Evolutionary conservation across 2,113 vertebrate genomes (phyloP), one percentile per base, ranked within the genome.

Genomic region (Actinemys pallida): DNA sequence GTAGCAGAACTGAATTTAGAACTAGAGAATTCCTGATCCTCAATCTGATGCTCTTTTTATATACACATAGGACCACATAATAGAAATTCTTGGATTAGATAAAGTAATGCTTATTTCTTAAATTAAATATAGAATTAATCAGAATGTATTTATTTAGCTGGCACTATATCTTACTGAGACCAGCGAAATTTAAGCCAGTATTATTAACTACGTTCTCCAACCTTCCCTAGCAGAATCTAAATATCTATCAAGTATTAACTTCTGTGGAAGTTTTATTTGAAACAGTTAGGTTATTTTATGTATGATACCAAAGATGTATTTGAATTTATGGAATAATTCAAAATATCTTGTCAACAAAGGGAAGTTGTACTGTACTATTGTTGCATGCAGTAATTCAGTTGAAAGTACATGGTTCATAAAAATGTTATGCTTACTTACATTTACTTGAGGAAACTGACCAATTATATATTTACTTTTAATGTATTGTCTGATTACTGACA

Each of bases 381-480:
- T 84, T 86, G 5, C 3, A 62, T 1, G 49, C 35, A 4, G 2
- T 39, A 81, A 13, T 65, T 72, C 65, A 39, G n/a, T 20, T 56
- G 3, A 4, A 83, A 78, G 8, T 42, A 65, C 35, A 13, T 0
- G 54, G 5, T 14, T 56, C 1, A 10, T 35, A 82, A 6, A 2
- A 91, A 29, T 24, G 50, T 0, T 0, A 0, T 6, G 57, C 65
- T 82, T 81, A 1, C 2, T n/a, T 50, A 5, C 49, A 24, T 72
- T 72, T 45, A 35, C 22, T 5, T 31, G 16, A 3, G 0, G 1
- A 52, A 10, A 27, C 0, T 24, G 3, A 86, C 20, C 5, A 50
- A 49, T 25, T 0, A 45, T 31, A 0, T 2, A 7, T 2, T 62
- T 25, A 4, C 3, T 57, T 59, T 8, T 69, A 84, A 47, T 1